A percentile compares a stretch with the other conserved stretches of the same genome.
Evolutionary conservation across 2,113 vertebrate genomes (phyloP).

Genomic region (Setophaga kirtlandii): DNA sequence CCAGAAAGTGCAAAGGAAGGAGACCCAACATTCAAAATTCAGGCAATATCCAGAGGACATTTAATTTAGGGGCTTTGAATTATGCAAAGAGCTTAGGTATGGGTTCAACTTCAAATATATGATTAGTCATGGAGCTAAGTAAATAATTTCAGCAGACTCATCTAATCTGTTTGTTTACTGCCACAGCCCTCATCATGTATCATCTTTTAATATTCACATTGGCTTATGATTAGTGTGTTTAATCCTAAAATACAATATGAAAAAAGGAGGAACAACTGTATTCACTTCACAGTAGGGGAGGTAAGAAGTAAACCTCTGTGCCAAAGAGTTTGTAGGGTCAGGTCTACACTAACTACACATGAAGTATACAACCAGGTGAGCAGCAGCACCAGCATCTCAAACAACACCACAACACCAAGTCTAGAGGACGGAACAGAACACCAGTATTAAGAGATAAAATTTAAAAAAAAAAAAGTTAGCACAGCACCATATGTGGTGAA

Average conservation of each 20-base stretch:
- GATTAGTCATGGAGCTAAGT: constrained; percentile 57
- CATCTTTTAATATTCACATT: background rate
- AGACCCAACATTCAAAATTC: background rate
- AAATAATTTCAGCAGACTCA: constrained; percentile 57
- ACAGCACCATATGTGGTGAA: background rate
- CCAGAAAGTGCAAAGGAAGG: background rate
- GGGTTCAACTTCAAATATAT: constrained; percentile 25
- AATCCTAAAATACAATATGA: background rate
- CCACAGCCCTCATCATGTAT: background rate
- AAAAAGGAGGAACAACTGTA: background rate
- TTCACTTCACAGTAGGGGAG: background rate
- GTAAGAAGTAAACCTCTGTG: background rate
- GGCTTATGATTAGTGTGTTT: background rate
- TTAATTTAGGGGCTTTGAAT: background rate
- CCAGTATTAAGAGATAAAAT: background rate
- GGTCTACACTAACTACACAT: background rate
- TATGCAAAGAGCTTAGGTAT: background rate
- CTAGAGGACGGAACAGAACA: background rate
- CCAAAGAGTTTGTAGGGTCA: background rate
- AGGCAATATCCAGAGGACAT: background rate
- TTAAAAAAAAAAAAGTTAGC: background rate
- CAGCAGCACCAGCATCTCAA: background rate
- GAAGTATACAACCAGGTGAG: background rate
- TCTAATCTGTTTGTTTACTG: constrained; percentile 36
- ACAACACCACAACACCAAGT: background rate